These are phyloP conservation scores for Ferrisia virgata DNA, from an alignment of 2,888 invertebrate genomes.

Conservation along the genomic window DNA sequence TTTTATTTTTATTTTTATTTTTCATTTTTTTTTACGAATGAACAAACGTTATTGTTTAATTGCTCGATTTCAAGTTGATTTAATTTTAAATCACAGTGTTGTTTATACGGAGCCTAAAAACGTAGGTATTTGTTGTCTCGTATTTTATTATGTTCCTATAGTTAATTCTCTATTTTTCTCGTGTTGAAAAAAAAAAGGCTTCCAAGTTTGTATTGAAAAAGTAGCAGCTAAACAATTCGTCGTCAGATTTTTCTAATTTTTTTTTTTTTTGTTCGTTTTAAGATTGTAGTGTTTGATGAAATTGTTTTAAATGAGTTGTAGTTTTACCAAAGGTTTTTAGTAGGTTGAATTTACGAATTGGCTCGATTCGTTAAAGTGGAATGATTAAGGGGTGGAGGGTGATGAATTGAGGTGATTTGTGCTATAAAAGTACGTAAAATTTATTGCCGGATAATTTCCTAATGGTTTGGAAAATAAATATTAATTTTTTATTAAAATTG, in stretches of 20 bases:
- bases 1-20: not conserved
- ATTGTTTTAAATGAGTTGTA: not conserved
- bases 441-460: not conserved
- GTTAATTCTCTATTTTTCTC: conserved; percentile 15
- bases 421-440: not conserved
- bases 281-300: not conserved
- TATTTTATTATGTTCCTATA: conserved; percentile 38
- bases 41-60: not conserved
- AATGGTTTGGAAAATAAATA: not conserved
- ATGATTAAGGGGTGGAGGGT: not conserved
- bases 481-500: not conserved
- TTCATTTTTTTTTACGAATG: not conserved
- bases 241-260: not conserved
- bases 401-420: not conserved
- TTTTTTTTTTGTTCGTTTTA: no score
- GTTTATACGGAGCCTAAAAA: conserved; percentile 33
- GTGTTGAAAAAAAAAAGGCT: not conserved
- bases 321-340: not conserved
- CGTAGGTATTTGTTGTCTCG: not conserved
- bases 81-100: not conserved
- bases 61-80: not conserved
- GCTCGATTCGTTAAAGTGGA: not conserved
- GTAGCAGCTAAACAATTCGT: not conserved
- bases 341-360: not conserved
- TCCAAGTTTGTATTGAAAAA: not conserved